Percentiles rank a stretch among this genome's conserved stretches.
phyloP scores from a whole-genome alignment of 1,140 invertebrate genomes.

The Lamellibrachia luymesi region DNA sequence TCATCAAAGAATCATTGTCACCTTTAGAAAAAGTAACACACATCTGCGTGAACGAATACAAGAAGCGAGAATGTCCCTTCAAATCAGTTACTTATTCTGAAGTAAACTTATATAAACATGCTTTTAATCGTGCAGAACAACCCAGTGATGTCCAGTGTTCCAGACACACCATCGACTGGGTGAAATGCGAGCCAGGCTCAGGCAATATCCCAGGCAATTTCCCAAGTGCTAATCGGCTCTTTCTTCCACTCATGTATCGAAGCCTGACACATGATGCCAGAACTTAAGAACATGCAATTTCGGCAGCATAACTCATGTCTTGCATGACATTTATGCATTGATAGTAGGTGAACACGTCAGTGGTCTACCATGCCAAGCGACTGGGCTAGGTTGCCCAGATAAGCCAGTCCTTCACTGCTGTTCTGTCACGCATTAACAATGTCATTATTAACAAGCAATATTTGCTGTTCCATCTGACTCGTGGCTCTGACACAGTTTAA shows the following conservation, averaged over 20 bases:
- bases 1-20: background rate
- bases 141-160: background rate
- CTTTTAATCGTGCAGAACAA: background rate
- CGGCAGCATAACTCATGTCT: background rate
- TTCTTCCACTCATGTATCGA: background rate
- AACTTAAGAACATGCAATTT: background rate
- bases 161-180: background rate
- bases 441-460: background rate
- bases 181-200: background rate
- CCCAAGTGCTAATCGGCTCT: background rate
- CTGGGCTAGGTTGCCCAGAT: background rate
- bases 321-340: background rate
- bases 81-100: background rate
- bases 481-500: background rate
- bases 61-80: background rate
- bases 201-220: background rate
- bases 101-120: background rate
- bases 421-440: background rate
- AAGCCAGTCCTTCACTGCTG: background rate
- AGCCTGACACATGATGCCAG: background rate
- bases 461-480: background rate
- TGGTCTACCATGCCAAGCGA: background rate
- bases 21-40: background rate
- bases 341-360: background rate
- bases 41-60: background rate